A percentile compares a stretch with the other conserved stretches of the same genome.
phyloP scores from a whole-genome alignment of 2,113 vertebrate genomes.

The Fulica atra region DNA sequence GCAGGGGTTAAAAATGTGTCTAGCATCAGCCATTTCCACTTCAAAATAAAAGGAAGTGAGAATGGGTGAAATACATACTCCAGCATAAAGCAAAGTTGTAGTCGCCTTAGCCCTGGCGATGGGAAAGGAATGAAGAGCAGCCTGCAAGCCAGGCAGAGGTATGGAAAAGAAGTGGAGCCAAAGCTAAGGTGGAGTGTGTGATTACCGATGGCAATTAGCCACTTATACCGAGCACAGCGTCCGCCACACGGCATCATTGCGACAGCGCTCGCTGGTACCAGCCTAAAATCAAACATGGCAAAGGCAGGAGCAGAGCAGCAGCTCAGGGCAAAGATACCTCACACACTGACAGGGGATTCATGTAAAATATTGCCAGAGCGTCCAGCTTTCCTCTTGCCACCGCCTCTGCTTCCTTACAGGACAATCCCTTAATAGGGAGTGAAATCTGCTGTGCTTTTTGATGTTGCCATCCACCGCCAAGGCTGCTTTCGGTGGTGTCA shows the following conservation, averaged over 20 bases:
- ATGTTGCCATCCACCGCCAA: slow-evolving; percentile 3
- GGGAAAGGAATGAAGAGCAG: not conserved
- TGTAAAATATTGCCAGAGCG: not conserved
- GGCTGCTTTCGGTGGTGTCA: slow-evolving; percentile 44
- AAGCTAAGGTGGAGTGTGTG: not conserved
- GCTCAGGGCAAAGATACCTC: not conserved
- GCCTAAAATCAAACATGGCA: not conserved
- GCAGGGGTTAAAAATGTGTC: not conserved
- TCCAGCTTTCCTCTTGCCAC: not conserved
- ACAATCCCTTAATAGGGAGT: slow-evolving; percentile 21
- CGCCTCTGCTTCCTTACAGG: not conserved
- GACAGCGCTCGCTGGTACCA: not conserved
- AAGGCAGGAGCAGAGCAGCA: not conserved
- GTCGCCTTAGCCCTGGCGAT: not conserved
- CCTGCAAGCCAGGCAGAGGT: not conserved
- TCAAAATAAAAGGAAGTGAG: not conserved
- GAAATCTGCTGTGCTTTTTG: slow-evolving; percentile 36
- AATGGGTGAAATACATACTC: not conserved
- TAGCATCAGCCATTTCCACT: not conserved
- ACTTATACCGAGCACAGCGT: not conserved
- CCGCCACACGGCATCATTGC: not conserved
- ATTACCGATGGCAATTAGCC: not conserved
- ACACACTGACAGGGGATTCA: not conserved
- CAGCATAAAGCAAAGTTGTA: not conserved
- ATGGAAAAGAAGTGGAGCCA: not conserved